A percentile compares a stretch with the other conserved stretches of the same genome.
Evolutionary conservation across 2,797 vertebrate genomes (phyloP).

Genomic region (Apogon hyalosoma): DNA sequence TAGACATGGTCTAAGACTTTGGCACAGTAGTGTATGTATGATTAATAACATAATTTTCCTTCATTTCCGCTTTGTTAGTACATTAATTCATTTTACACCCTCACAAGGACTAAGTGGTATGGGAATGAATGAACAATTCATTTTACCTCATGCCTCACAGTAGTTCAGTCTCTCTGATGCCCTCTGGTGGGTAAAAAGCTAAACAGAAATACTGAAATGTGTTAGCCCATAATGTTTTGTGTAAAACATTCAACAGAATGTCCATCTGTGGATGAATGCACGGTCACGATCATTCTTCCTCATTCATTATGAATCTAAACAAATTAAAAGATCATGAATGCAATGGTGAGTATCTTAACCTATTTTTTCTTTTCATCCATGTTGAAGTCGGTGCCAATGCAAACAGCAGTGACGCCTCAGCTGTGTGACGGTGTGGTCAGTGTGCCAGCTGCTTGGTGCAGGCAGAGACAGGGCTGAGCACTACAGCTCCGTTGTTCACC

Average conservation of each 20-base stretch:
- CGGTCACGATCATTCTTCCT: background rate
- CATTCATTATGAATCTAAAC: background rate
- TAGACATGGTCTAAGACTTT: no score
- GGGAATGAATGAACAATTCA: no score
- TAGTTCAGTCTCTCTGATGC: background rate
- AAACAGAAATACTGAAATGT: background rate
- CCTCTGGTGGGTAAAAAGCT: slow-evolving; percentile 19
- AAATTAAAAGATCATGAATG: no score
- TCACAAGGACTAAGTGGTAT: no score
- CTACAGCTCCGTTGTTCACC: slow-evolving; percentile 57
- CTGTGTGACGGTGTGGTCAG: slow-evolving; percentile 41
- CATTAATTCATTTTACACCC: no score
- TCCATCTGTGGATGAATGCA: background rate
- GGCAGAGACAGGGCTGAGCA: slow-evolving; percentile 54
- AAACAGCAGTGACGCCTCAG: slow-evolving; percentile 37
- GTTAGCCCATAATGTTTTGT: background rate
- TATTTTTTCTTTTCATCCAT: background rate
- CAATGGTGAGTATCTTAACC: no score
- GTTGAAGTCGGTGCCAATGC: slow-evolving; percentile 16
- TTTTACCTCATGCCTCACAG: background rate
- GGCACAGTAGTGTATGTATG: background rate
- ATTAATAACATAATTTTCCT: background rate
- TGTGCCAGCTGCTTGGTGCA: slow-evolving; percentile 39
- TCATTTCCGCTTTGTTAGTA: background rate
- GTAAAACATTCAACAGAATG: background rate